phyloP scores from a whole-genome alignment of 2,888 invertebrate species.

The Troides aeacus region DNA sequence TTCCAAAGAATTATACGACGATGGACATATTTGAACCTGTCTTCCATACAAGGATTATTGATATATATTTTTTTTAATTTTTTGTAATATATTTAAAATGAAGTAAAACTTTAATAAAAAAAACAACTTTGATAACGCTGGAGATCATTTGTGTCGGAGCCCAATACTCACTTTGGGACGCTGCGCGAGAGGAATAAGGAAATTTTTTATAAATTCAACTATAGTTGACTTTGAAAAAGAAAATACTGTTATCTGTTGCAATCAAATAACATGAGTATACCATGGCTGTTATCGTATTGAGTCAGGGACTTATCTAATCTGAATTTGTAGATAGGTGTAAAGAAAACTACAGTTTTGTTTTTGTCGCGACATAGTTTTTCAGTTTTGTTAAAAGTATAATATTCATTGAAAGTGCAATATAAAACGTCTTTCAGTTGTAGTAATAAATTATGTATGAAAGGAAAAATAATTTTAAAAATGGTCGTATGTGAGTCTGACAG shows the following conservation, averaged over 20 bases:
- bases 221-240: neutral
- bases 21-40: no score
- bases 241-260: constrained; percentile 9
- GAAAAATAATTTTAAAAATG: constrained; percentile 45
- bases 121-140: no score
- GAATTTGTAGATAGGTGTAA: constrained; percentile 63
- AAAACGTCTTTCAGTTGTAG: neutral
- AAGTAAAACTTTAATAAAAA: no score
- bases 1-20: no score
- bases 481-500: constrained; percentile 68
- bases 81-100: no score
- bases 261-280: constrained; percentile 41
- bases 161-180: no score
- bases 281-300: constrained; percentile 54
- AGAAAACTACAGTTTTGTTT: constrained; percentile 38
- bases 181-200: no score
- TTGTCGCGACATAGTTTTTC: constrained; percentile 37
- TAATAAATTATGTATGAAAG: neutral
- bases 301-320: constrained; percentile 67
- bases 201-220: neutral
- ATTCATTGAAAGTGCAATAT: neutral
- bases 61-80: no score
- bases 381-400: neutral
- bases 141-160: no score
- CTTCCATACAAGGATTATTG: no score